Conservation (phyloP, 2,888 invertebrate species). For the Cantharis rufa region DNA sequence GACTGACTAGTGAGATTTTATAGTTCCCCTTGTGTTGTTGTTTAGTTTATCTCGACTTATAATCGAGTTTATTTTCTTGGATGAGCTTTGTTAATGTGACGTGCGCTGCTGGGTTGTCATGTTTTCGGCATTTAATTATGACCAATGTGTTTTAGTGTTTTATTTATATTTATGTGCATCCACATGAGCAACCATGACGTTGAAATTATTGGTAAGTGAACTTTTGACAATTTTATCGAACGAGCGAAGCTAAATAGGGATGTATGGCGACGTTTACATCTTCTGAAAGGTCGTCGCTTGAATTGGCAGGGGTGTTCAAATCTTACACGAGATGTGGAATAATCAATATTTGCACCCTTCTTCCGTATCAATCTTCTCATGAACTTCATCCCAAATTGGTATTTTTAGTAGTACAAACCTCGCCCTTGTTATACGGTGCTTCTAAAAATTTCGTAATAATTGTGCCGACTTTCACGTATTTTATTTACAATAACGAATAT, state of each 20-base stretch:
- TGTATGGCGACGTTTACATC: conserved; percentile 5
- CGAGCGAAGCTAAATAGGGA: neutral
- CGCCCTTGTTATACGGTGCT: conserved; percentile 4
- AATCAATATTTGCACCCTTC: conserved; percentile 52
- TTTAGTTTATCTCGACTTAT: conserved; percentile 16
- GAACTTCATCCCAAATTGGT: conserved; percentile 18
- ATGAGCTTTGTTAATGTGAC: neutral
- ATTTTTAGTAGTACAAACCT: conserved; percentile 11
- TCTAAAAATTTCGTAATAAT: neutral
- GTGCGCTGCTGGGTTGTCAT: neutral
- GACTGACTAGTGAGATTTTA: conserved; percentile 15
- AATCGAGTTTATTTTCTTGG: conserved; percentile 18
- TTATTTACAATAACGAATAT: neutral
- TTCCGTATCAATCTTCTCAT: conserved; percentile 33
- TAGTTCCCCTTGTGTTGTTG: conserved; percentile 11
- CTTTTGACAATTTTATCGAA: neutral
- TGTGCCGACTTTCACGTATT: neutral
- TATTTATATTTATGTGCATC: neutral
- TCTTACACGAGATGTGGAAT: conserved; percentile 46
- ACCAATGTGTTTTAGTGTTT: neutral
- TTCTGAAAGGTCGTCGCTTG: conserved; percentile 22
- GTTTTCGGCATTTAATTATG: conserved; percentile 2
- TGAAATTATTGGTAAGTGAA: conserved; percentile 1
- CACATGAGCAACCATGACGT: neutral
- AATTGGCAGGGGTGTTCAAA: conserved; percentile 33